Base-by-base conservation (phyloP, 2,797 vertebrate genomes). In the Rhinophrynus dorsalis region DNA sequence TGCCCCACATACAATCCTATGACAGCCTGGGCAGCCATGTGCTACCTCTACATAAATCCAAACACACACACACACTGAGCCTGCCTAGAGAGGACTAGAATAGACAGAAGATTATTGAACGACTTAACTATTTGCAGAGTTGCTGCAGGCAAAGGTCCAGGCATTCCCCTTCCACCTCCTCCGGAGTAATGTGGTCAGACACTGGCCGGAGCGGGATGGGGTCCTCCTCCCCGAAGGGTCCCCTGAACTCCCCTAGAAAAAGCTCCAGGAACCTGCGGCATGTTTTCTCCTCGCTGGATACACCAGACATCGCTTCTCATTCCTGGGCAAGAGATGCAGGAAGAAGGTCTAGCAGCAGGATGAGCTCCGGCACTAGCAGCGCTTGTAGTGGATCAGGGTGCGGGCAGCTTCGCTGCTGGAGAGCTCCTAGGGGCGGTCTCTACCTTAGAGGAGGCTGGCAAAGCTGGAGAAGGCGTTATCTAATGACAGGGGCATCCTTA, bases 71-170 rank as follows among this genome's bases (percentile, higher is more conserved):
- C n/a, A 20, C 27, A 18, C 15, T 9, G 7, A 1, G 18, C 72
- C 72, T 67, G 70, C 66, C 56, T 5, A 15, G n/a, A 15, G 48
- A 6, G 10, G 21, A 44, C 3, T 23, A 12, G 5, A 2, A 24
- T 24, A n/a, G 7, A 48, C 13, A 40, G n/a, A 35, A 35, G 33
- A 2, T 15, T 42, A 37, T 11, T 35, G 35, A 54, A 56, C 27
- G 37, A 93, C 92, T 94, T 90, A 94, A 94, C 96, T 98, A 98
- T 96, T 97, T 98, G 92, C 95, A 99, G 89, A 99, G 95, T 87
- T 91, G 88, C 78, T 90, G 90, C 70, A 99, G 91, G 83, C 96
- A 97, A 86, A 99, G 89, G 88, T 99, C 96, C 78, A 99, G 91
- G 78, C 87, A 86, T 82, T 99, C 96, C 77, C 96, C 96, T 78